phyloP scores from a whole-genome alignment of 2,113 vertebrate genomes.

The Ranitomeya imitator region DNA sequence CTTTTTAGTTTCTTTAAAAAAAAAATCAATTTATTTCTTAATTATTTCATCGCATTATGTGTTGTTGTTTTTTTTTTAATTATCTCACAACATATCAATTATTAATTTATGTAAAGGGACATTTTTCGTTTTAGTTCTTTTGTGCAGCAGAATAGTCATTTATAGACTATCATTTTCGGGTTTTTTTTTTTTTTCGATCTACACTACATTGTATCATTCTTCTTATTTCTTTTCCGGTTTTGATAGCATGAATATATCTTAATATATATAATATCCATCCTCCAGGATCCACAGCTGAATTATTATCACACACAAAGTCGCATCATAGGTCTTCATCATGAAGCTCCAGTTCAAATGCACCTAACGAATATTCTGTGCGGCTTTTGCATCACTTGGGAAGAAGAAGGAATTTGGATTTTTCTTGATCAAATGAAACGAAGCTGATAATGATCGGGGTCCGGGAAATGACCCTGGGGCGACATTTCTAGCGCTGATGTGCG shows the following conservation, averaged over 20 bases:
- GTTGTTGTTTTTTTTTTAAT: background rate
- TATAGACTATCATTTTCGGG: too few species aligned
- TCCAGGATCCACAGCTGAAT: too few species aligned
- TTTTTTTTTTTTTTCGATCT: too few species aligned
- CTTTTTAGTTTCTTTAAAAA: background rate
- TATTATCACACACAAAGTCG: background rate
- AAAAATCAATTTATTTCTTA: background rate
- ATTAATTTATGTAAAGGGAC: background rate
- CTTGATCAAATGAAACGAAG: conserved; percentile 7
- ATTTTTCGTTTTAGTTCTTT: background rate
- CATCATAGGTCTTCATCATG: background rate
- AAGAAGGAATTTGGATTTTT: background rate
- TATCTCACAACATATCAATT: background rate
- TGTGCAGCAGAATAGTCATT: too few species aligned
- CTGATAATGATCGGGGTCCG: background rate
- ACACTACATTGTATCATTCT: too few species aligned
- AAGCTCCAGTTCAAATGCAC: background rate
- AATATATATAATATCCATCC: too few species aligned
- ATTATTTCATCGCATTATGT: background rate
- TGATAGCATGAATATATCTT: too few species aligned
- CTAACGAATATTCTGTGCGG: conserved; percentile 30
- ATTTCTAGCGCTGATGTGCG: background rate
- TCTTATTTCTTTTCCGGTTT: too few species aligned
- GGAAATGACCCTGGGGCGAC: background rate
- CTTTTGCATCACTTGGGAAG: background rate